phyloP scores from a whole-genome alignment of 2,888 invertebrate species.

The Apoderus coryli region DNA sequence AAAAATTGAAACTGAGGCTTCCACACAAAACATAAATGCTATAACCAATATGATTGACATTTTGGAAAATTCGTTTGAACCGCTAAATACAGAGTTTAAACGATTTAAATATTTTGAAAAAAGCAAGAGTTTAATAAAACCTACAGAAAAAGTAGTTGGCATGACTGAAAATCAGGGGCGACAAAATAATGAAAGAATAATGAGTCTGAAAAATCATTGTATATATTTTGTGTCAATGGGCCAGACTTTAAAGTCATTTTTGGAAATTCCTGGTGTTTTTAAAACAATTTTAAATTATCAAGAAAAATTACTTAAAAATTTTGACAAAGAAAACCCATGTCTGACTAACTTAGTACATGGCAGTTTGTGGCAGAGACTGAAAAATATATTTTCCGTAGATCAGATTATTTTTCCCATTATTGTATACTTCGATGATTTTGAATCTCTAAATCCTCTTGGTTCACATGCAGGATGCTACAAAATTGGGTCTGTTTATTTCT shows the following conservation, averaged over 20 bases:
- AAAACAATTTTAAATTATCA: too few relatives aligned
- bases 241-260: conserved; percentile 4
- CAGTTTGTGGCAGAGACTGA: conserved; percentile 6
- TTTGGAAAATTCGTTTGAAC: conserved; percentile 7
- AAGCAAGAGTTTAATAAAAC: conserved; percentile 1
- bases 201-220: conserved; percentile 1
- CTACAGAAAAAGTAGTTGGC: background rate
- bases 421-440: conserved; percentile 18
- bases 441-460: conserved; percentile 16
- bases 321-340: conserved; percentile 2
- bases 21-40: background rate
- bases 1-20: background rate
- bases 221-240: conserved; percentile 3
- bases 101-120: conserved; percentile 11
- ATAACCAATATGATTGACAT: conserved; percentile 1
- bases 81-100: conserved; percentile 11
- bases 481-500: conserved; percentile 17
- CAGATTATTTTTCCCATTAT: conserved; percentile 9
- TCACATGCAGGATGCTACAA: conserved; percentile 18
- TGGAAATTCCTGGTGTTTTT: too few relatives aligned
- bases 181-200: too few relatives aligned
- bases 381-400: conserved; percentile 3
- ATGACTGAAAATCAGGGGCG: background rate
- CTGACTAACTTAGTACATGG: conserved; percentile 4
- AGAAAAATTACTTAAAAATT: conserved; percentile 2